Percentiles rank a stretch among this genome's conserved stretches.
These are phyloP conservation scores for Myopa testacea DNA, from an alignment of 2,888 invertebrate species.

Conservation along the genomic window DNA sequence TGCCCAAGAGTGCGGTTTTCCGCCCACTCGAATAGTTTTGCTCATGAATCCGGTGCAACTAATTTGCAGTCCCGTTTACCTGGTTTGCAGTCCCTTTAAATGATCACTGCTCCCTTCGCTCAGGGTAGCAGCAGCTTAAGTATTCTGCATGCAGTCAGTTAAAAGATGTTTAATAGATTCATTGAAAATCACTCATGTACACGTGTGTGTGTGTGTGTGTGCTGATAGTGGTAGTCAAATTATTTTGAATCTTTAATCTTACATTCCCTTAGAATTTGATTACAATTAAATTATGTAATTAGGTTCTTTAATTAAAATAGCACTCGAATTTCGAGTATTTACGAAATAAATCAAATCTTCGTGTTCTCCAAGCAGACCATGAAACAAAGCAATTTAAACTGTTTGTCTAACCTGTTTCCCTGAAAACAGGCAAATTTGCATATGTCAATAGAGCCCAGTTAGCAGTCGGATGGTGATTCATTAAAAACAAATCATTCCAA, in stretches of 20 bases:
- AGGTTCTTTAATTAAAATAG: background rate
- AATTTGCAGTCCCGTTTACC: background rate
- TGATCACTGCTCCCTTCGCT: background rate
- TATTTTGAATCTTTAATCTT: no score
- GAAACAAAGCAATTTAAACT: no score
- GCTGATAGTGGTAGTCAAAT: no score
- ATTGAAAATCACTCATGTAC: background rate
- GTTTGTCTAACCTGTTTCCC: no score
- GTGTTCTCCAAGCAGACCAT: no score
- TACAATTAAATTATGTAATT: background rate
- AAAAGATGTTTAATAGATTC: background rate
- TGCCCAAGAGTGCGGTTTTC: no score
- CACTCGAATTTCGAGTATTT: no score
- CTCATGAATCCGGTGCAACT: background rate
- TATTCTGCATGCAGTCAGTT: background rate
- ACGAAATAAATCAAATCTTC: no score
- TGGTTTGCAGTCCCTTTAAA: background rate
- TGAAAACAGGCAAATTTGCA: no score
- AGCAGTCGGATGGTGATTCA: no score
- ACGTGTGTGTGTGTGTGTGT: background rate
- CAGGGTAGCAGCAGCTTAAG: background rate
- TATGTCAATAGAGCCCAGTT: no score
- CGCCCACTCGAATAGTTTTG: background rate
- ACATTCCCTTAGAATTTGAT: background rate
- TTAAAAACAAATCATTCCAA: no score